Evolutionary conservation across 2,797 vertebrate genomes (phyloP).

Genomic region (Acipenser oxyrinchus): DNA sequence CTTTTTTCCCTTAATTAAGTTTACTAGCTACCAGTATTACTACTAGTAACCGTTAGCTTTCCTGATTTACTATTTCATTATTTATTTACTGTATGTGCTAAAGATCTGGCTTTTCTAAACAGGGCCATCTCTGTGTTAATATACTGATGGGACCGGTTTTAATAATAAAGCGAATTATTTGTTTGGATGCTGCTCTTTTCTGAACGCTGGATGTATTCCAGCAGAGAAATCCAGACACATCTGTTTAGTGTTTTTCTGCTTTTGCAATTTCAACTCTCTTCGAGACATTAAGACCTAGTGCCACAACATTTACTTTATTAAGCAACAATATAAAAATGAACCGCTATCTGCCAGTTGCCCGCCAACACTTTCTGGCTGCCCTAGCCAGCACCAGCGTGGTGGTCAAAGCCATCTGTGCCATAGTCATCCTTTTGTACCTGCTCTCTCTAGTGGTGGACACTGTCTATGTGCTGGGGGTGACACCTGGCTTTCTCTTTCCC

Average conservation of each 20-base stretch:
- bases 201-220: conserved; percentile 30
- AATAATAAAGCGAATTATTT: conserved; percentile 3
- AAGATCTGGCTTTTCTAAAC: not conserved
- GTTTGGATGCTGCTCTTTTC: conserved; percentile 38
- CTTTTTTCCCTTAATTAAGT: conserved; percentile 5
- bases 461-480: conserved; percentile 72
- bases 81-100: not conserved
- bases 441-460: conserved; percentile 80
- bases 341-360: conserved; percentile 82
- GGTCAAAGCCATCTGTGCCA: conserved; percentile 80
- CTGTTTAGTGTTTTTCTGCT: conserved; percentile 22
- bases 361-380: conserved; percentile 79
- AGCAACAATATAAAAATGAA: conserved; percentile 61
- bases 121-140: not conserved
- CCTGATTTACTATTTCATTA: not conserved
- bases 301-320: conserved; percentile 2
- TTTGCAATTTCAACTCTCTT: conserved; percentile 1
- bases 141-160: not conserved
- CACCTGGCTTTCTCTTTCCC: conserved; percentile 86
- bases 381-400: conserved; percentile 90
- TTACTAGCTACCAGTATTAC: not conserved
- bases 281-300: conserved; percentile 22
- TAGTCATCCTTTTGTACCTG: conserved; percentile 76
- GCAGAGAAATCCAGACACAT: not conserved
- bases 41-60: no score